A percentile compares a stretch with the other conserved stretches of the same genome.
phyloP scores from a whole-genome alignment of 2,888 invertebrate species.

The Drosophila bunnanda region DNA sequence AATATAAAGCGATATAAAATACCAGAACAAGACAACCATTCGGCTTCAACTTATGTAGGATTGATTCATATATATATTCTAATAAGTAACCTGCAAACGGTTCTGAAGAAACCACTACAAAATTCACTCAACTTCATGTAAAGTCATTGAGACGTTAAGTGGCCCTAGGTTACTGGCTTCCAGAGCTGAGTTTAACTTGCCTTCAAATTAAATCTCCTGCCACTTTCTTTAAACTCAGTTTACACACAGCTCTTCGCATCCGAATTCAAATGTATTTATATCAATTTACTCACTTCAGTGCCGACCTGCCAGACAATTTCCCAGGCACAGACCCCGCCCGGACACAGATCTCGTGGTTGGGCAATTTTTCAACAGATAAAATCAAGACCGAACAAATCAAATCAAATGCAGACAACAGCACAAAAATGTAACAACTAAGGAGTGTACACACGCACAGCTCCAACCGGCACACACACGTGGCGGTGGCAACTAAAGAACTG shows the following conservation, averaged over 20 bases:
- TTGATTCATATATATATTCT: background rate
- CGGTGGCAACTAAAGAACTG: conserved; percentile 23
- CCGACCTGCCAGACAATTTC: conserved; percentile 29
- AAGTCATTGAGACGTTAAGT: background rate
- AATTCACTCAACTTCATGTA: background rate
- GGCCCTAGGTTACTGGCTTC: background rate
- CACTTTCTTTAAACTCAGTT: background rate
- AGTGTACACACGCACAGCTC: background rate
- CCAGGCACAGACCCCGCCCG: conserved; percentile 7
- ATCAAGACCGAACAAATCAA: conserved; percentile 49
- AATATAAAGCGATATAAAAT: background rate
- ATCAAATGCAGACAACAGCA: conserved; percentile 45
- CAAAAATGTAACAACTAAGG: conserved; percentile 18
- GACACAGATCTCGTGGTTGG: conserved; percentile 35
- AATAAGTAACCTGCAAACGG: background rate
- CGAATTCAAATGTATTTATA: conserved; percentile 37
- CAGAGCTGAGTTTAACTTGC: background rate
- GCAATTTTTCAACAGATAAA: conserved; percentile 51
- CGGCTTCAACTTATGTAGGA: background rate
- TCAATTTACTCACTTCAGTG: conserved; percentile 39
- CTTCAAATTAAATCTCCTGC: background rate
- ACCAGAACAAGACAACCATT: no score
- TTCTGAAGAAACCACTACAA: background rate
- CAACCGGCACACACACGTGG: conserved; percentile 14
- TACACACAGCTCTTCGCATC: conserved; percentile 4